Percentiles rank a stretch among this genome's conserved stretches.
Conservation (phyloP, 2,888 invertebrate species). For the Nebria salina region DNA sequence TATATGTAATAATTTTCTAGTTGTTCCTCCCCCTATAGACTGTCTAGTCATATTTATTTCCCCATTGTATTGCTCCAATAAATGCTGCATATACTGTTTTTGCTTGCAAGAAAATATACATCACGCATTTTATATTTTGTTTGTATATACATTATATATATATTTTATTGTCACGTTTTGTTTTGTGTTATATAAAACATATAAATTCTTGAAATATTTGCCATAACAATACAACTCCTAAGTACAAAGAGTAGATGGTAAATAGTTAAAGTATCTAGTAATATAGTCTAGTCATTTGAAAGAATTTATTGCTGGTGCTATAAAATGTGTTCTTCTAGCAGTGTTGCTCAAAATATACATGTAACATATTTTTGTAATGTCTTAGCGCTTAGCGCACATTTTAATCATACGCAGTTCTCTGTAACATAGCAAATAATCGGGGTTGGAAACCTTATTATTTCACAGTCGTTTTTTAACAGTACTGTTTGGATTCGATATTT, state of each 20-base stretch:
- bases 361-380: neutral
- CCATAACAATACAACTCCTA: neutral
- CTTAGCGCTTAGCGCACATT: neutral
- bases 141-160: conserved; percentile 22
- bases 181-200: neutral
- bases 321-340: neutral
- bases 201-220: neutral
- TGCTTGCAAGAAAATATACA: conserved; percentile 28
- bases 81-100: conserved; percentile 38
- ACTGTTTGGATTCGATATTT: neutral
- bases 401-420: neutral
- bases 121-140: conserved; percentile 19
- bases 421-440: neutral
- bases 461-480: too few relatives aligned
- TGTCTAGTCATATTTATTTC: conserved; percentile 44
- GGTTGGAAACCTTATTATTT: too few relatives aligned
- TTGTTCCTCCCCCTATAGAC: conserved; percentile 14
- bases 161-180: conserved; percentile 18
- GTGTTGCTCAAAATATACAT: neutral
- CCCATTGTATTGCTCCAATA: conserved; percentile 27
- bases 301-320: neutral
- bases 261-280: neutral
- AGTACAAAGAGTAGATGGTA: neutral
- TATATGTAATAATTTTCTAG: conserved; percentile 29
- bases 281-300: neutral